Evolutionary conservation across 1,140 invertebrate species (phyloP).

Genomic region (Gonioctena quinquepunctata): DNA sequence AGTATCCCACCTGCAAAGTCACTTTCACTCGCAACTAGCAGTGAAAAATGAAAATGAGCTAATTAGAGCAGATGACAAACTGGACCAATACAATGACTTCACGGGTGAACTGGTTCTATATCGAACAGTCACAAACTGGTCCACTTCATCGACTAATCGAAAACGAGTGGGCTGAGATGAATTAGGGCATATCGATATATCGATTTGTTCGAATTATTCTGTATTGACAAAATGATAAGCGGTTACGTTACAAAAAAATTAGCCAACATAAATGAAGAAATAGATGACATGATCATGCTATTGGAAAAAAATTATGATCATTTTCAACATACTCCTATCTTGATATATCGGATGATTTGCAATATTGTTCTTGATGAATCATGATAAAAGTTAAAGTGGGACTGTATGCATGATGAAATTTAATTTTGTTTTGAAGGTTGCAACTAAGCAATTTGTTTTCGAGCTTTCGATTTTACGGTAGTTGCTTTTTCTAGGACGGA

Average conservation of each 20-base stretch:
- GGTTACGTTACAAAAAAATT: background rate
- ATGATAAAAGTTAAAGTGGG: background rate
- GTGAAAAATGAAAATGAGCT: background rate
- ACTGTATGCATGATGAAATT: background rate
- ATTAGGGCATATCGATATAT: conserved; percentile 13
- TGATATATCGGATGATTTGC: background rate
- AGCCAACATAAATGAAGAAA: background rate
- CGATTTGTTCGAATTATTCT: background rate
- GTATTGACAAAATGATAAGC: conserved; percentile 1
- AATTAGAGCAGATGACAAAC: conserved; percentile 1
- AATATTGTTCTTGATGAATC: background rate
- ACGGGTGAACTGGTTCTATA: too few species aligned
- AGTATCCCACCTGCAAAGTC: background rate
- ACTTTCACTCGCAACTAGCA: conserved; percentile 2
- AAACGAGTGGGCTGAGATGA: conserved; percentile 2
- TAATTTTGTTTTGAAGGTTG: background rate
- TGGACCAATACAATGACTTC: background rate
- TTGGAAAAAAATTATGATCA: background rate
- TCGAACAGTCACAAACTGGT: background rate
- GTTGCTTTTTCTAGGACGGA: background rate
- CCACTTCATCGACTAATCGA: background rate
- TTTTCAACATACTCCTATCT: background rate
- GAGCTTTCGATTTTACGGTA: background rate
- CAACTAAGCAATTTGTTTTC: too few species aligned
- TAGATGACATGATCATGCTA: background rate